phyloP scores from a whole-genome alignment of 1,140 invertebrate genomes.

The Drosophila suzukii region DNA sequence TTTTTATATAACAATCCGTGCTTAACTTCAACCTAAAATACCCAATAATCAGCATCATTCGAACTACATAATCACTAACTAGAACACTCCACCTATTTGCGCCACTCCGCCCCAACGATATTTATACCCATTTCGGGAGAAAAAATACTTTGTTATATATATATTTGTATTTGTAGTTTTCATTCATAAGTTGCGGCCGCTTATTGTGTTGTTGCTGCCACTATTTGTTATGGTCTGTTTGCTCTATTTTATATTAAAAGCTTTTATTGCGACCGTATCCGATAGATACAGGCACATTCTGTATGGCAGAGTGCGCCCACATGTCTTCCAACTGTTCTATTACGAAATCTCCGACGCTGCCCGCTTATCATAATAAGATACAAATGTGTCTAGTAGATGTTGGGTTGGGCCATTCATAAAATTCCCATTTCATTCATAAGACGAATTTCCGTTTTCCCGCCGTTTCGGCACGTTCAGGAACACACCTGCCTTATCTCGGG shows the following conservation, averaged over 20 bases:
- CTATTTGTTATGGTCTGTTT: conserved; percentile 70
- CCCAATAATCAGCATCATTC: background rate
- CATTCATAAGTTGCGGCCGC: conserved; percentile 53
- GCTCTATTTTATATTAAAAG: conserved; percentile 65
- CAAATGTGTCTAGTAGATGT: conserved; percentile 37
- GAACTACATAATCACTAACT: conserved; percentile 1
- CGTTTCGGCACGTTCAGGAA: conserved; percentile 19
- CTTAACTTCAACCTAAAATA: background rate
- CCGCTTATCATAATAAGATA: conserved; percentile 56
- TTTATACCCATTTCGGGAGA: conserved; percentile 7
- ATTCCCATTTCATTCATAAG: conserved; percentile 50
- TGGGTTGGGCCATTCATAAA: conserved; percentile 32
- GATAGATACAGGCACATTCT: conserved; percentile 14
- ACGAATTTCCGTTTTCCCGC: conserved; percentile 21
- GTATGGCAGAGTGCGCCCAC: conserved; percentile 35
- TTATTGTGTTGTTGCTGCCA: conserved; percentile 22
- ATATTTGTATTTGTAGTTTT: conserved; percentile 48
- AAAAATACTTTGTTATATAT: background rate
- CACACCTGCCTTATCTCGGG: conserved; percentile 49
- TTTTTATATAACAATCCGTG: background rate
- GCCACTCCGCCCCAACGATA: background rate
- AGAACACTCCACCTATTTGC: background rate
- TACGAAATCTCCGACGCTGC: conserved; percentile 36
- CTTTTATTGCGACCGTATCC: conserved; percentile 47
- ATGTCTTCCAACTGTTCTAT: conserved; percentile 54